Evolutionary conservation across 1,140 invertebrate genomes (phyloP).

Genomic region (Atta cephalotes): DNA sequence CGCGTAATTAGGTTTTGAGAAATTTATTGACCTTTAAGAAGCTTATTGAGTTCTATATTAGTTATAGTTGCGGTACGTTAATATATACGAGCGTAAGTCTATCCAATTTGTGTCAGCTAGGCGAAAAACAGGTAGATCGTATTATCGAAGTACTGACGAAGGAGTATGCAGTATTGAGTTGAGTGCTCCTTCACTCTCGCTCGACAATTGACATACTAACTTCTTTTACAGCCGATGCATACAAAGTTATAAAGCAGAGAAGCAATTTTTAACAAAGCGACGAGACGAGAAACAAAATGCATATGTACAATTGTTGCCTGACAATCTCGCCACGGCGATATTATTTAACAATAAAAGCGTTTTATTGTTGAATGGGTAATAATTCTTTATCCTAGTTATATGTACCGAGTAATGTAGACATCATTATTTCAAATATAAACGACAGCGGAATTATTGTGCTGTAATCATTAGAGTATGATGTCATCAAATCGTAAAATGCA

Average conservation of each 20-base stretch:
- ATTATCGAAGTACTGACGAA: conserved; percentile 52
- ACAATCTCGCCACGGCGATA: neutral
- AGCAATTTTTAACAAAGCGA: neutral
- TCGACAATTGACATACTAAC: conserved; percentile 69
- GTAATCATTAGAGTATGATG: neutral
- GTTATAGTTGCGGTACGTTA: conserved; percentile 58
- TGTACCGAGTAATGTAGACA: neutral
- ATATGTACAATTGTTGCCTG: neutral
- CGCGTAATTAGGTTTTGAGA: neutral
- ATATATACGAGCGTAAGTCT: conserved; percentile 46
- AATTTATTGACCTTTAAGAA: conserved; percentile 24
- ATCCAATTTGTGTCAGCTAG: conserved; percentile 70
- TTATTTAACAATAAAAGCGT: conserved; percentile 1
- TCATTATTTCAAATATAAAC: conserved; percentile 16
- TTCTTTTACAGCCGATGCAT: conserved; percentile 27
- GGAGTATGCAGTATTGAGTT: conserved; percentile 37
- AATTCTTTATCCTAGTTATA: conserved; percentile 28
- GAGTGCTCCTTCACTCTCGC: conserved; percentile 45
- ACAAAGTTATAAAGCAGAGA: conserved; percentile 9
- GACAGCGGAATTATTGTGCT: conserved; percentile 11
- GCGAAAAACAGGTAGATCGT: conserved; percentile 70
- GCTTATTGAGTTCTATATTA: conserved; percentile 49
- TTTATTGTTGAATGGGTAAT: conserved; percentile 6
- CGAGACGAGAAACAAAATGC: neutral
- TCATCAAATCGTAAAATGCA: conserved; percentile 5